phyloP scores from a whole-genome alignment of 1,140 invertebrate genomes.

The Lucilia cuprina region DNA sequence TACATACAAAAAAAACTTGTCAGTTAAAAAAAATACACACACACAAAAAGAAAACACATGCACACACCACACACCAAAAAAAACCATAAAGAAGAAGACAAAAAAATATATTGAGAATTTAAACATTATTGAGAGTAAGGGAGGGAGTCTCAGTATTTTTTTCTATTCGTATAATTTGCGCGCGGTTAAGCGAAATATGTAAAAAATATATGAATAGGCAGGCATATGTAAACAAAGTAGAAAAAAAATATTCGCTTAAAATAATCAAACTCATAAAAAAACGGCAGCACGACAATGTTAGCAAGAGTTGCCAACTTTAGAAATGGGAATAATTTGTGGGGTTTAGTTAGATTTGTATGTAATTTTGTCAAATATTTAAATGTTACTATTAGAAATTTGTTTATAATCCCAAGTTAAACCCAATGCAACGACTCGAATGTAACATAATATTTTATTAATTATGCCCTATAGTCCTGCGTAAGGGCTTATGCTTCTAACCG shows the following conservation, averaged over 20 bases:
- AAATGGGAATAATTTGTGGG: too few species aligned
- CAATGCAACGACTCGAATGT: too few species aligned
- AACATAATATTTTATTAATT: too few species aligned
- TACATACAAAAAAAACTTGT: conserved; percentile 39
- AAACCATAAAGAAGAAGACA: background rate
- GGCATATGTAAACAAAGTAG: conserved; percentile 31
- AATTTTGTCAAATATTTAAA: too few species aligned
- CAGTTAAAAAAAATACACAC: background rate
- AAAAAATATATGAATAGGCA: background rate
- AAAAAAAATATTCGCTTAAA: background rate
- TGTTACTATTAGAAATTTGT: too few species aligned
- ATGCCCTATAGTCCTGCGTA: too few species aligned
- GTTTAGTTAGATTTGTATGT: too few species aligned
- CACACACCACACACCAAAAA: background rate
- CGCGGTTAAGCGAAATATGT: conserved; percentile 18
- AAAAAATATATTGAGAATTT: background rate
- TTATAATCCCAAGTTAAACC: too few species aligned
- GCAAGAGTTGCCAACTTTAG: background rate
- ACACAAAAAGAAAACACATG: conserved; percentile 5
- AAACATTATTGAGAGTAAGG: background rate
- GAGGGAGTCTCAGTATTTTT: conserved; percentile 10
- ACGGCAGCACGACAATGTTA: background rate
- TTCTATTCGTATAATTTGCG: conserved; percentile 19
- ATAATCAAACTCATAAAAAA: background rate
- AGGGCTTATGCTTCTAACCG: too few species aligned